These are phyloP conservation scores for Amphimedon queenslandica DNA, from an alignment of 37 sponge, comb jelly and placozoan genomes.

Conservation along the genomic window DNA sequence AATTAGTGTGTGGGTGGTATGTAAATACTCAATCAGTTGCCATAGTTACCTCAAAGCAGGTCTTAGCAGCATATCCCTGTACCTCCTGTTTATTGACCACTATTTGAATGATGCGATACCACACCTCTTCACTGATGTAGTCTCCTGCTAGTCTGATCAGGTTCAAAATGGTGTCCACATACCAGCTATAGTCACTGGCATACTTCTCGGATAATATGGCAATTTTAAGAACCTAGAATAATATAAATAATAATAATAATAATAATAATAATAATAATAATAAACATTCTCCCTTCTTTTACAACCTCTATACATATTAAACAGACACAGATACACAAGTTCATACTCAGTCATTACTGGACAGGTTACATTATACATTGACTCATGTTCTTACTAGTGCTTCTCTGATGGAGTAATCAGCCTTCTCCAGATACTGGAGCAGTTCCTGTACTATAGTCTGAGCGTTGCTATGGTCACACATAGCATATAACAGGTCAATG, in stretches of 20 bases:
- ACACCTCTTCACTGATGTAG: conserved; percentile 95
- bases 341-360: too few species aligned
- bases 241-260: too few species aligned
- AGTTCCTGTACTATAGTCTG: conserved; percentile 80
- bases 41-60: conserved; percentile 82
- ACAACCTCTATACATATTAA: too few species aligned
- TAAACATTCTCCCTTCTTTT: too few species aligned
- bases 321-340: too few species aligned
- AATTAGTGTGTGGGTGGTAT: too few species aligned
- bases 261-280: too few species aligned
- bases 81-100: conserved; percentile 96
- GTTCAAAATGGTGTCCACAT: conserved; percentile 92
- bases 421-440: conserved; percentile 81
- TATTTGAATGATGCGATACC: conserved; percentile 94
- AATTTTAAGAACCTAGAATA: conserved; percentile 93
- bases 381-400: conserved; percentile 55
- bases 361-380: too few species aligned
- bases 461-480: conserved; percentile 92
- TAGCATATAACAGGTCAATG: conserved; percentile 92
- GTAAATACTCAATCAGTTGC: conserved; percentile 18
- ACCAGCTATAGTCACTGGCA: conserved; percentile 89
- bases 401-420: conserved; percentile 92
- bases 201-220: conserved; percentile 96
- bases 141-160: conserved; percentile 92
- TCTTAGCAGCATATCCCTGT: conserved; percentile 96